These are phyloP conservation scores for Hystrix brachyura DNA, from an alignment of 2,113 vertebrate genomes.

Conservation along the genomic window DNA sequence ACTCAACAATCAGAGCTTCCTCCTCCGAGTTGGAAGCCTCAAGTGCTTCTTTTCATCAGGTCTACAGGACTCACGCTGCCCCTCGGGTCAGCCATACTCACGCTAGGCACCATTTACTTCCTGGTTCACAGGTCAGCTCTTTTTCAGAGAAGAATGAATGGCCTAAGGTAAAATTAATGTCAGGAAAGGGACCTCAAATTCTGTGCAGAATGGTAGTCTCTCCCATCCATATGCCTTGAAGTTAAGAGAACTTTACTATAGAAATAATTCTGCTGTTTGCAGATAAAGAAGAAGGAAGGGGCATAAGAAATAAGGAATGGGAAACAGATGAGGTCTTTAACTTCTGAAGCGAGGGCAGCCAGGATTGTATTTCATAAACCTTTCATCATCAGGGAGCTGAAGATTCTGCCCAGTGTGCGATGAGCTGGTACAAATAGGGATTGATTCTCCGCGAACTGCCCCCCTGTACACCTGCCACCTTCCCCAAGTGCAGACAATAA, in stretches of 20 bases:
- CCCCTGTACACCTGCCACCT: constrained; percentile 46
- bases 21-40: background rate
- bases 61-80: background rate
- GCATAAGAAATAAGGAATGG: background rate
- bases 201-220: background rate
- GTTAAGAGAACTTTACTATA: background rate
- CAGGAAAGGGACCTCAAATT: background rate
- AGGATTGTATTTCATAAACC: constrained; percentile 23
- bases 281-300: constrained; percentile 25
- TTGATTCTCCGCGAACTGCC: constrained; percentile 60
- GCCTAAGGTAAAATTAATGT: constrained; percentile 2
- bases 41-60: background rate
- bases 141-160: background rate
- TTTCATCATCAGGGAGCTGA: constrained; percentile 15
- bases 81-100: background rate
- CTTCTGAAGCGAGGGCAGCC: constrained; percentile 38
- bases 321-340: constrained; percentile 45
- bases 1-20: constrained; percentile 12
- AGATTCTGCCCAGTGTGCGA: background rate
- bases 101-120: background rate
- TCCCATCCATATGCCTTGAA: background rate
- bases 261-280: constrained; percentile 13
- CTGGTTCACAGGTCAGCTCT: background rate
- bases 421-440: constrained; percentile 57
- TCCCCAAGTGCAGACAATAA: background rate